Evolutionary conservation across 2,888 invertebrate genomes (phyloP).

Genomic region (Erpobdella octoculata): DNA sequence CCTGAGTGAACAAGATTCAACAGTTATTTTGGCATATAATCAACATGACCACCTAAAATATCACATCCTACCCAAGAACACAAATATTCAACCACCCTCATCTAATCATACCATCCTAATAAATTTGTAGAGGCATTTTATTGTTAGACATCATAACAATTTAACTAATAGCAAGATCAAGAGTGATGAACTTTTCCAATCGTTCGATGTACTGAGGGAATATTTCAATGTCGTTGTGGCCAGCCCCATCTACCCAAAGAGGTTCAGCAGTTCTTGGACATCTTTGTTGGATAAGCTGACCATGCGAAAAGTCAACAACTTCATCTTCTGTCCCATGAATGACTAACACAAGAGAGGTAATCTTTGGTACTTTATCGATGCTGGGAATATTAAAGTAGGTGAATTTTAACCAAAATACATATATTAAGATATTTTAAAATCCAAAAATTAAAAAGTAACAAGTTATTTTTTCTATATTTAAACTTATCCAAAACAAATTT

Average conservation of each 20-base stretch:
- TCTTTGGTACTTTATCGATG: slow-evolving; percentile 96
- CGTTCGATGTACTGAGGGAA: slow-evolving; percentile 93
- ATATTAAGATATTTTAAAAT: too few species aligned
- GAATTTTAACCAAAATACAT: background rate
- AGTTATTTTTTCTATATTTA: too few species aligned
- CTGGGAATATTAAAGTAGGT: slow-evolving; percentile 58
- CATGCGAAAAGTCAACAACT: slow-evolving; percentile 96
- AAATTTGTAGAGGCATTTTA: background rate
- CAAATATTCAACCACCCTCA: background rate
- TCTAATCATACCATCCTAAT: background rate
- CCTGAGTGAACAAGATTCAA: slow-evolving; percentile 6
- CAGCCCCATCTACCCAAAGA: slow-evolving; percentile 90
- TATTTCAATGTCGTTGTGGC: slow-evolving; percentile 94
- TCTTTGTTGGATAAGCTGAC: slow-evolving; percentile 88
- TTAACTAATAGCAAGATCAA: slow-evolving; percentile 43
- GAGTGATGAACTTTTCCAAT: slow-evolving; percentile 79
- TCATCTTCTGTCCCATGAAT: slow-evolving; percentile 98
- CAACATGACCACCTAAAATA: background rate
- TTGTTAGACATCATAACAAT: background rate
- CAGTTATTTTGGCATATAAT: background rate
- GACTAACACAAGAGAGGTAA: slow-evolving; percentile 90
- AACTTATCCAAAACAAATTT: too few species aligned
- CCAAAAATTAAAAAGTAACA: too few species aligned
- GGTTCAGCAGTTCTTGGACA: slow-evolving; percentile 94
- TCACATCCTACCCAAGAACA: background rate